Base-by-base conservation (phyloP, 2,797 vertebrate genomes). In the Myripristis murdjan region DNA sequence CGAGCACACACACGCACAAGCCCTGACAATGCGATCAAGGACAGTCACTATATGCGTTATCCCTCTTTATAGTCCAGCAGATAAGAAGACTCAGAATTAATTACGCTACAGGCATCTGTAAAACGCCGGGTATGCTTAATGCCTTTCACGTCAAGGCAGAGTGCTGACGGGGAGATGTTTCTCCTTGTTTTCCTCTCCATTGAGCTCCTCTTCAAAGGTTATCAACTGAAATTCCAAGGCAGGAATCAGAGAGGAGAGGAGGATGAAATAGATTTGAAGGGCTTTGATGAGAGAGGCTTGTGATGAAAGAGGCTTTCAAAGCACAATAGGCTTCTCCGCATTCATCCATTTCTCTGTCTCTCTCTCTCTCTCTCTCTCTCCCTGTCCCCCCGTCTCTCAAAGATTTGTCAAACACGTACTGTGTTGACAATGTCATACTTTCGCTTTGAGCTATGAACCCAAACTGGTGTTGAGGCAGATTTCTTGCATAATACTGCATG, bases 71-170 rank as follows among this genome's bases (percentile, higher is more conserved):
- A 85, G 77, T 79, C 65, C 62, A 22, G 63, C 52, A 74, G 87
- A 89, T 88, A 82, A 89, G 87, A 75, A 11, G 71, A 73, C 63
- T 81, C 72, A 79, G 90, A 91, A 92, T 92, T 92, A 90, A 92
- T 93, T 91, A 87, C 31, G 48, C 81, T 55, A 55, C 74, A 56
- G 83, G 73, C 73, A 61, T 81, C 74, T 74, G 72, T 71, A 44
- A 84, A 74, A 76, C 28, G 65, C 46, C 26, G 28, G 66, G 70
- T 62, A 63, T n/a, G 84, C 86, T 87, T 82, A 84, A 79, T 62
- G 67, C 77, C 69, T 81, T 75, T 88, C 79, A 65, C 77, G 63
- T 85, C 74, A 49, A 23, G 54, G 59, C 65, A 58, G 57, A 59
- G 56, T 41, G 82, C 82, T 83, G 88, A 89, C 85, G 85, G 81